phyloP scores from a whole-genome alignment of 2,888 invertebrate genomes.

The Mythimna lalbum region DNA sequence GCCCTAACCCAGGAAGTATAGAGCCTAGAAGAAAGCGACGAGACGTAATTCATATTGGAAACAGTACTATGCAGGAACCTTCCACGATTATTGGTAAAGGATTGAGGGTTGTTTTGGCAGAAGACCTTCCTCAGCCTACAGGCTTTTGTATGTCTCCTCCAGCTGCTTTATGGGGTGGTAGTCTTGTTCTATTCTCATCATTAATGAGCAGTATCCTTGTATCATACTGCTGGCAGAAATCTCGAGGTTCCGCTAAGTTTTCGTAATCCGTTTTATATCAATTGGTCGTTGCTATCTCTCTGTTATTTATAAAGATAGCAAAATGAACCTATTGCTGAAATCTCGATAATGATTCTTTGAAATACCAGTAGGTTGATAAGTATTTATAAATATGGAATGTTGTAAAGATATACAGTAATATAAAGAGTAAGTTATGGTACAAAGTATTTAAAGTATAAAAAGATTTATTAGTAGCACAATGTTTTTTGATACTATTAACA shows the following conservation, averaged over 20 bases:
- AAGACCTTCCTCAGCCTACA: conserved; percentile 89
- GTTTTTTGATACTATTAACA: neutral
- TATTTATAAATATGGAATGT: conserved; percentile 52
- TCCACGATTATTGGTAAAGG: conserved; percentile 92
- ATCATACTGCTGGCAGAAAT: conserved; percentile 84
- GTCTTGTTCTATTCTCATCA: conserved; percentile 91
- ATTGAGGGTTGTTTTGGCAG: conserved; percentile 92
- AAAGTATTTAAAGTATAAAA: conserved; percentile 43
- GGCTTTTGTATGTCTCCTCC: conserved; percentile 92
- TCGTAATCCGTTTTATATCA: conserved; percentile 63
- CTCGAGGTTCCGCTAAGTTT: conserved; percentile 79
- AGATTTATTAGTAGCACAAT: conserved; percentile 3
- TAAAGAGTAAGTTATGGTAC: conserved; percentile 49
- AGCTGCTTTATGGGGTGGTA: conserved; percentile 92
- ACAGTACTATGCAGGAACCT: conserved; percentile 88
- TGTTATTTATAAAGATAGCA: conserved; percentile 32
- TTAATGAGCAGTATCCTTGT: conserved; percentile 88
- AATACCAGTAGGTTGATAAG: conserved; percentile 47
- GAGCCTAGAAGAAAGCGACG: conserved; percentile 86
- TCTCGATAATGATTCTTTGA: conserved; percentile 27
- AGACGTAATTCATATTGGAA: conserved; percentile 84
- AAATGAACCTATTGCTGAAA: conserved; percentile 28
- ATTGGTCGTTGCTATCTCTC: conserved; percentile 38
- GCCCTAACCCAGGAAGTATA: conserved; percentile 92
- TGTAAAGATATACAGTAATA: conserved; percentile 29